Conservation (phyloP, 2,797 vertebrate genomes). For the Myotis planiceps region DNA sequence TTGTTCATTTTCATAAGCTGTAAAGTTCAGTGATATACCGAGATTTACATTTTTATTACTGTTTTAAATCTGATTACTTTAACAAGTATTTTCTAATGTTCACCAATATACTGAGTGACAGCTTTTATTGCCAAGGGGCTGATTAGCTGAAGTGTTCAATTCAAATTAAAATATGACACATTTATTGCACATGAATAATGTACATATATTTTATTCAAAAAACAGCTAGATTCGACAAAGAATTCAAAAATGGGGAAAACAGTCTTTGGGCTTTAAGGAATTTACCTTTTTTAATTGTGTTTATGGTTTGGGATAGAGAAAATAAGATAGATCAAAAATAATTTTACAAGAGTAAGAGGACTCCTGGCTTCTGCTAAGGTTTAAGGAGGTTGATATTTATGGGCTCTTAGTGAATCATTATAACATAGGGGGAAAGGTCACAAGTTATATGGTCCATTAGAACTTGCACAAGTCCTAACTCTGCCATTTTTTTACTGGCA, state of each 20-base stretch:
- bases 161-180: slow-evolving; percentile 65
- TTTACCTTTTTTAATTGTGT: background rate
- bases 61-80: slow-evolving; percentile 62
- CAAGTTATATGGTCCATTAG: background rate
- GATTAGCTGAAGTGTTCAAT: slow-evolving; percentile 51
- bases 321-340: background rate
- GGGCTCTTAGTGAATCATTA: background rate
- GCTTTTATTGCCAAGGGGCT: slow-evolving; percentile 63
- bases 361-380: background rate
- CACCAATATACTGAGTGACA: background rate
- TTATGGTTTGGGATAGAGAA: background rate
- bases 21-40: background rate
- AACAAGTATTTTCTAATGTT: slow-evolving; percentile 45
- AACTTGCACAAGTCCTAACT: background rate
- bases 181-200: slow-evolving; percentile 58
- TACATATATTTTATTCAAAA: slow-evolving; percentile 37
- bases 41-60: slow-evolving; percentile 58
- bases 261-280: background rate
- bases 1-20: slow-evolving; percentile 29
- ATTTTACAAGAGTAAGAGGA: background rate
- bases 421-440: background rate
- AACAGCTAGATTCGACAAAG: slow-evolving; percentile 28
- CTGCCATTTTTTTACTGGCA: background rate
- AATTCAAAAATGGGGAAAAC: background rate
- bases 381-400: background rate